These are phyloP conservation scores for Acanthurus lineatus DNA, from an alignment of 2,797 vertebrate species.

Conservation along the genomic window DNA sequence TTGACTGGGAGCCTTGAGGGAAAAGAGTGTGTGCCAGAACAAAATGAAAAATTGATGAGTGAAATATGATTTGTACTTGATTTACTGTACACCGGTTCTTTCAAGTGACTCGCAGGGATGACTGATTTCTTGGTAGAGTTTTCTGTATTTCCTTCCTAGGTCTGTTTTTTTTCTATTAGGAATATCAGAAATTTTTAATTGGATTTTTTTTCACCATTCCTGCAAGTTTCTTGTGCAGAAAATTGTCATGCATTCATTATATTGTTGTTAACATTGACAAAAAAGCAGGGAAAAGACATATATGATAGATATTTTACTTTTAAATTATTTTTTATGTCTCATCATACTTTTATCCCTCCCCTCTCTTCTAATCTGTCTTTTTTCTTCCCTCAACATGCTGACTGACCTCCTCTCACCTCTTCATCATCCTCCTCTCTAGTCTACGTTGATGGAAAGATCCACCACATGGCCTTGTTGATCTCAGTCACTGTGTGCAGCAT, in stretches of 20 bases:
- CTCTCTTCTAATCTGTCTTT: neutral
- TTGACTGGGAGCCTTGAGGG: slow-evolving; percentile 55
- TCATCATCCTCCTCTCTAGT: slow-evolving; percentile 75
- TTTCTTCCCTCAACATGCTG: neutral
- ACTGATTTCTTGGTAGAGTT: slow-evolving; percentile 29
- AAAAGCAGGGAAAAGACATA: neutral
- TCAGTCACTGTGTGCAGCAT: slow-evolving; percentile 93
- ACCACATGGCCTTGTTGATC: slow-evolving; percentile 93
- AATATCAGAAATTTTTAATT: neutral
- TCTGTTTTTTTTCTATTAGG: slow-evolving; percentile 15
- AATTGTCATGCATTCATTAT: neutral
- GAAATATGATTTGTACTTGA: slow-evolving; percentile 77
- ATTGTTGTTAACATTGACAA: neutral
- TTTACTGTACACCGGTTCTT: slow-evolving; percentile 55
- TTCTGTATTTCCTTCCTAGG: neutral
- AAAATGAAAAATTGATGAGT: slow-evolving; percentile 78
- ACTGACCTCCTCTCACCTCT: neutral
- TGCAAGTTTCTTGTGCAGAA: neutral
- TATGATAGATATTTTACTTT: neutral
- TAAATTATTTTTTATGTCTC: neutral
- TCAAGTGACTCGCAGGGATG: slow-evolving; percentile 40
- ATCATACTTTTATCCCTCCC: neutral
- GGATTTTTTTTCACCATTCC: neutral
- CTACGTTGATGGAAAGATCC: slow-evolving; percentile 90
- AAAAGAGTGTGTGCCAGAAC: slow-evolving; percentile 56